A percentile compares a stretch with the other conserved stretches of the same genome.
phyloP scores from a whole-genome alignment of 2,888 invertebrate species.

The Synergus laeviventris region DNA sequence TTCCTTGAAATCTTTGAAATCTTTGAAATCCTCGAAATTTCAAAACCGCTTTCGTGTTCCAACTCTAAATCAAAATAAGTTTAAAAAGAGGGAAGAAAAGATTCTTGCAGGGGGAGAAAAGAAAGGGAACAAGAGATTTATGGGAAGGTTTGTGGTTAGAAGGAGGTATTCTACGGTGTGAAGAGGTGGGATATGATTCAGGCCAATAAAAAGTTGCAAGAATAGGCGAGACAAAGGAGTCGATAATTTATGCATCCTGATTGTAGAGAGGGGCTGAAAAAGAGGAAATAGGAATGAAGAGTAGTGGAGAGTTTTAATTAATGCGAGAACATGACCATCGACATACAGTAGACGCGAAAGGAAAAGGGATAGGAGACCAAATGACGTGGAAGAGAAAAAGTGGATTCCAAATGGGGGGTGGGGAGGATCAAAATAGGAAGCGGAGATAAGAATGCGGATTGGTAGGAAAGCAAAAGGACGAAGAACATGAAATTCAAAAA shows the following conservation, averaged over 20 bases:
- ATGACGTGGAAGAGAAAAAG: constrained; percentile 11
- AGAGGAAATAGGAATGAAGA: background rate
- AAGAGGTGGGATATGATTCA: constrained; percentile 11
- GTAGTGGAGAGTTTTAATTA: constrained; percentile 9
- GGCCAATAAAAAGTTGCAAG: background rate
- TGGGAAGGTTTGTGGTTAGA: background rate
- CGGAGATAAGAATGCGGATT: background rate
- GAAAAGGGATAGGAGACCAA: background rate
- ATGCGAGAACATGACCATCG: constrained; percentile 26
- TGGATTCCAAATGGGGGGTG: background rate
- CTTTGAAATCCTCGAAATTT: too few relatives aligned
- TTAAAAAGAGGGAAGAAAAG: background rate
- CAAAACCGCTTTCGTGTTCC: background rate
- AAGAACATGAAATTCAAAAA: background rate
- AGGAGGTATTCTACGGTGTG: background rate
- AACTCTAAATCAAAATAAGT: background rate
- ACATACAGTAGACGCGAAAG: constrained; percentile 20
- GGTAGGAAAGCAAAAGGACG: background rate
- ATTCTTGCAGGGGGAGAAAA: background rate
- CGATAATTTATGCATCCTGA: constrained; percentile 19
- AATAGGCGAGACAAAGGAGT: constrained; percentile 5
- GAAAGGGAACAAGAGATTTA: background rate
- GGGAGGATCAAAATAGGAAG: background rate
- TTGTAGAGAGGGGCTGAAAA: background rate
- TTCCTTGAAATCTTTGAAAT: too few relatives aligned